A percentile compares a stretch with the other conserved stretches of the same genome.
phyloP scores from a whole-genome alignment of 1,140 invertebrate genomes.

The Parasteatoda tepidariorum region DNA sequence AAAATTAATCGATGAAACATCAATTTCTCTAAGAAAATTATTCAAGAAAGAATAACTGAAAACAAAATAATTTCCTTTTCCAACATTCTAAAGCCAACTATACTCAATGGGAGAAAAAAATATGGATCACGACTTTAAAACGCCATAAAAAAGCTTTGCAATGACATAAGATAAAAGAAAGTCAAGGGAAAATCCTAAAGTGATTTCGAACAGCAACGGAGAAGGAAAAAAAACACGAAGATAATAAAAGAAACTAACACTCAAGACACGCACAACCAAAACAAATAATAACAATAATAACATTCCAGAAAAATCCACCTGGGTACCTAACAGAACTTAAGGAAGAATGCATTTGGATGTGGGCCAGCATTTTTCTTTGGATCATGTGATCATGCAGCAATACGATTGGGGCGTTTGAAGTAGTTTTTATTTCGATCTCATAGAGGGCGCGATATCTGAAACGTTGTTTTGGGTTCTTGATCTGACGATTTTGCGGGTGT shows the following conservation, averaged over 20 bases:
- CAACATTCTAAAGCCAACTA: background rate
- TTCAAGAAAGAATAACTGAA: too few relatives aligned
- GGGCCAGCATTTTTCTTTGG: conserved; percentile 41
- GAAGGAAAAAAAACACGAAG: conserved; percentile 30
- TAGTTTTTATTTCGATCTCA: conserved; percentile 24
- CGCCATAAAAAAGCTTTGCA: background rate
- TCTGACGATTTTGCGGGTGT: background rate
- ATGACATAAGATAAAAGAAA: conserved; percentile 23
- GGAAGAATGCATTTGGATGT: conserved; percentile 46
- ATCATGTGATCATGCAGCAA: conserved; percentile 46
- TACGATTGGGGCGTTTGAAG: conserved; percentile 28
- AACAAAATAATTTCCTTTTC: too few relatives aligned
- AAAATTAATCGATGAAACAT: too few relatives aligned
- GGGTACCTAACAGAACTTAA: conserved; percentile 40
- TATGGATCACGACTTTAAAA: background rate
- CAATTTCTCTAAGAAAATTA: too few relatives aligned
- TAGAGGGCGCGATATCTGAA: conserved; percentile 39
- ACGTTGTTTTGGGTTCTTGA: too few relatives aligned
- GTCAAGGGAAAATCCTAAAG: conserved; percentile 41
- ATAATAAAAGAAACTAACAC: conserved; percentile 60
- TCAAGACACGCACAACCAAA: conserved; percentile 52
- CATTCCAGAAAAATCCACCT: conserved; percentile 47
- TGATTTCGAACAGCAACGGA: conserved; percentile 39
- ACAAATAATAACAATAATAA: conserved; percentile 61
- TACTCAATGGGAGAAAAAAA: background rate